Base-by-base conservation (phyloP, 2,888 invertebrate genomes). In the Parochlus steinenii region DNA sequence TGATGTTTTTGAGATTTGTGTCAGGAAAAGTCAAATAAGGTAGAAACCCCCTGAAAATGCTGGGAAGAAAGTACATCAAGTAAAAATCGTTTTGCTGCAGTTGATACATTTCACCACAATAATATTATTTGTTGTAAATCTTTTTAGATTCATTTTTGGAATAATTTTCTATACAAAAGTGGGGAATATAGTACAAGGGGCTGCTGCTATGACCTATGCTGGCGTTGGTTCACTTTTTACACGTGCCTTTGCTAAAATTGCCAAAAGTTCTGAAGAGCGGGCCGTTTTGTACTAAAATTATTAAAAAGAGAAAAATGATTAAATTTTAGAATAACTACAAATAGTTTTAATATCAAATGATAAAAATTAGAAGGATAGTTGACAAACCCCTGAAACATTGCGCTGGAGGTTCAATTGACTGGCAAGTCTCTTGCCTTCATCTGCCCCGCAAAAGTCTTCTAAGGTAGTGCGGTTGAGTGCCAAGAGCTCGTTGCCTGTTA, bases 391-490 rank as follows among this genome's bases (percentile, higher is more conserved):
- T 47, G 77, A 75, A 39, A 80, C 71, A 53, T 78, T 83, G 50
- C 83, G 71, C 56, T 86, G 87, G 41, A 90, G 71, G 6, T 76
- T 72, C 31, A 92, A 64, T 56, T 89, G 85, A 40, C 82, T 82
- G 56, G 79, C 73, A 15, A 92, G 67, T 14, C 85, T 69, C 43
- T 69, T 67, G 41, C 87, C 90, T 53, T 90, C 89, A 27, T 72
- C 67, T 4, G 62, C 55, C 0, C 85, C 87, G 47, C 82, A 77
- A 46, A 74, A 66, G 34, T 71, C 67, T 50, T 82, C 80, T 37
- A 87, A 60, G 47, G 83, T 75, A 19, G 60, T 48, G 35, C 71
- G 68, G 2, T 72, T 68, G 19, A 86, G 59, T 2, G 67, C 65
- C 58, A 92, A 85, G 42, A 92, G 56, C 51, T 82, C 77, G 43